Conservation (phyloP, 2,113 vertebrate genomes). For the Aythya baeri region DNA sequence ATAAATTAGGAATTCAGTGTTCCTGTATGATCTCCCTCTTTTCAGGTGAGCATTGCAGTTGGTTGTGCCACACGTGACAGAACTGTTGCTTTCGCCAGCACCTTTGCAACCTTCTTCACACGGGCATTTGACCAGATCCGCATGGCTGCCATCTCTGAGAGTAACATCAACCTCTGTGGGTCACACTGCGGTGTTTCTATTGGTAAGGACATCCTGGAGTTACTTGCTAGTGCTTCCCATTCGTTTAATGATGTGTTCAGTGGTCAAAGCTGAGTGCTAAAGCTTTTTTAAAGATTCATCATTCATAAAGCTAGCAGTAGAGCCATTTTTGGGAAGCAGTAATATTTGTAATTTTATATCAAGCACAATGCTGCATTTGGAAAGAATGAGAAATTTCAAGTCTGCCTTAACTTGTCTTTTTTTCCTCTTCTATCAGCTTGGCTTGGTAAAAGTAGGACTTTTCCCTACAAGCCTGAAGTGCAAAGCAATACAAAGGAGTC, state of each 20-base stretch:
- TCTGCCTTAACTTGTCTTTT: not conserved
- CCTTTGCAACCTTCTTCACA: conserved; percentile 91
- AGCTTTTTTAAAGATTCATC: not conserved
- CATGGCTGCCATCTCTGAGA: conserved; percentile 94
- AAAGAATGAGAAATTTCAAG: not conserved
- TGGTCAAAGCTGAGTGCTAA: not conserved
- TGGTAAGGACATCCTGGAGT: conserved; percentile 76
- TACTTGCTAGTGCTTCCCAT: not conserved
- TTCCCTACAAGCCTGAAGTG: not conserved
- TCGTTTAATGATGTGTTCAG: not conserved
- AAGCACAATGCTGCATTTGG: not conserved
- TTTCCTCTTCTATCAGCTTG: not conserved
- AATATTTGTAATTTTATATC: not conserved
- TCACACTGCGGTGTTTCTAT: conserved; percentile 95
- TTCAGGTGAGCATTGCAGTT: conserved; percentile 89
- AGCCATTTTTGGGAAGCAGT: not conserved
- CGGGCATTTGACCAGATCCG: conserved; percentile 93
- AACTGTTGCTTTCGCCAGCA: conserved; percentile 90
- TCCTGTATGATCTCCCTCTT: not conserved
- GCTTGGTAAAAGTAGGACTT: not conserved
- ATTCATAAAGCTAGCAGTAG: not conserved
- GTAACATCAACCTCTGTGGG: conserved; percentile 93
- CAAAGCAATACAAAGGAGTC: not conserved
- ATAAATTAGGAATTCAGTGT: not conserved
- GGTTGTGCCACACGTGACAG: conserved; percentile 88